Conservation (phyloP, 2,797 vertebrate genomes). For the Lates japonicus region DNA sequence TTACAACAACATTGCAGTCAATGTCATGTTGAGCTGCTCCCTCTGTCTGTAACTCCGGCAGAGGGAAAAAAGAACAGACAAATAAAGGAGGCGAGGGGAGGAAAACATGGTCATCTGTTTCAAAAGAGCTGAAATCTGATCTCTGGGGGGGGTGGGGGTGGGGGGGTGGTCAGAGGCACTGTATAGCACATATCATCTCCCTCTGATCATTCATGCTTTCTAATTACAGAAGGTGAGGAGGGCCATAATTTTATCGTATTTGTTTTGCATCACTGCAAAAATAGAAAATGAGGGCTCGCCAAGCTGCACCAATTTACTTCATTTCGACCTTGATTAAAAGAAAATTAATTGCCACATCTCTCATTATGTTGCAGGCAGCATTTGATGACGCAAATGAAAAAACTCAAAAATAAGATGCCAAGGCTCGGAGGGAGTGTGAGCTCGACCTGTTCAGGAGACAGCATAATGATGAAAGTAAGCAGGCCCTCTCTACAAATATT, state of each 20-base stretch:
- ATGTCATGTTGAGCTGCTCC: constrained; percentile 88
- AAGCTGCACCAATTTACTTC: constrained; percentile 99
- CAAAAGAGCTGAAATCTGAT: constrained; percentile 90
- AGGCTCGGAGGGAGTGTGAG: constrained; percentile 77
- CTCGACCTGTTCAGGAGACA: constrained; percentile 81
- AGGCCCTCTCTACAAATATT: constrained; percentile 70
- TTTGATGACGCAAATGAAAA: constrained; percentile 91
- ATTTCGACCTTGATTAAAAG: constrained; percentile 99
- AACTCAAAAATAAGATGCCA: constrained; percentile 78
- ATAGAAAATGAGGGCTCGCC: constrained; percentile 99
- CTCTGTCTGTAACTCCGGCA: constrained; percentile 85
- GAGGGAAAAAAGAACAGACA: constrained; percentile 75
- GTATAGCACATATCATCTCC: constrained; percentile 92
- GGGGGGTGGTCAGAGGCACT: constrained; percentile 80
- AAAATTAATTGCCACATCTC: constrained; percentile 99
- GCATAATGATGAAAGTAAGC: constrained; percentile 84
- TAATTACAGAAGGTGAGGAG: constrained; percentile 99
- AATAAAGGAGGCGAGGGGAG: constrained; percentile 80
- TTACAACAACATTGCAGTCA: constrained; percentile 89
- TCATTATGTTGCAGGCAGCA: constrained; percentile 97
- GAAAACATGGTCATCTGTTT: constrained; percentile 90
- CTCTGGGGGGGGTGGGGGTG: constrained; percentile 86
- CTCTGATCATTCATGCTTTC: constrained; percentile 98
- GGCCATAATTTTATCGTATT: constrained; percentile 99
- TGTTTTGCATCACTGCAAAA: constrained; percentile 99